phyloP scores from a whole-genome alignment of 2,888 invertebrate species.

The Catocala nupta region DNA sequence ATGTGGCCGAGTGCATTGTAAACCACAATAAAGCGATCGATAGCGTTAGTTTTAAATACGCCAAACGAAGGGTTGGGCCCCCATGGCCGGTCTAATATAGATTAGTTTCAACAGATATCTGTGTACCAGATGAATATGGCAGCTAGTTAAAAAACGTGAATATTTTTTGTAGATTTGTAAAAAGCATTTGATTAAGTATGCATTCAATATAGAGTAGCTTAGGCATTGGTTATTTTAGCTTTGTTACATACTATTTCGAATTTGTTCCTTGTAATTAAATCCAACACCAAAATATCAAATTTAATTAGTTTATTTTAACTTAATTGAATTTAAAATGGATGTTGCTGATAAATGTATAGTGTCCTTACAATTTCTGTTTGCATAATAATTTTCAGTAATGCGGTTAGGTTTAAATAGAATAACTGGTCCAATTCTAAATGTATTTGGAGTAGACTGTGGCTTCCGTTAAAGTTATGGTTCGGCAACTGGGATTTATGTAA shows the following conservation, averaged over 20 bases:
- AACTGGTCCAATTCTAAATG: neutral
- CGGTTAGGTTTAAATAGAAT: constrained; percentile 5
- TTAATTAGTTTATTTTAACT: too few species aligned
- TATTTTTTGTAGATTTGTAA: neutral
- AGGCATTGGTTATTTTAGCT: too few species aligned
- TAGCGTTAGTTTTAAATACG: constrained; percentile 76
- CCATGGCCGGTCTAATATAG: constrained; percentile 41
- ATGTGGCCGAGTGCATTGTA: constrained; percentile 47
- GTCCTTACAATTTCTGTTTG: neutral
- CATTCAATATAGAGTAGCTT: neutral
- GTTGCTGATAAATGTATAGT: neutral
- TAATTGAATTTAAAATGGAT: too few species aligned
- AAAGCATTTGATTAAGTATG: constrained; percentile 4
- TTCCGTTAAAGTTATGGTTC: constrained; percentile 1
- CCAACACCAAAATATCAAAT: too few species aligned
- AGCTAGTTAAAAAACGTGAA: neutral
- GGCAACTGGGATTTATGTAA: neutral
- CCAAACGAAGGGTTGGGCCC: constrained; percentile 77
- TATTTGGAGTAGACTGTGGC: constrained; percentile 1
- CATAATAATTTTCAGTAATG: constrained; percentile 1
- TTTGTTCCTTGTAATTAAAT: too few species aligned
- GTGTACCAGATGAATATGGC: constrained; percentile 33
- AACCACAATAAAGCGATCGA: constrained; percentile 64
- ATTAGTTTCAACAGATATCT: constrained; percentile 53
- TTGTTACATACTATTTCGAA: too few species aligned